Evolutionary conservation across 30 jellyfish, hydroid and myxozoan species (phyloP), one percentile per base, ranked within the genome.

Genomic region (Euphysa ruthae): DNA sequence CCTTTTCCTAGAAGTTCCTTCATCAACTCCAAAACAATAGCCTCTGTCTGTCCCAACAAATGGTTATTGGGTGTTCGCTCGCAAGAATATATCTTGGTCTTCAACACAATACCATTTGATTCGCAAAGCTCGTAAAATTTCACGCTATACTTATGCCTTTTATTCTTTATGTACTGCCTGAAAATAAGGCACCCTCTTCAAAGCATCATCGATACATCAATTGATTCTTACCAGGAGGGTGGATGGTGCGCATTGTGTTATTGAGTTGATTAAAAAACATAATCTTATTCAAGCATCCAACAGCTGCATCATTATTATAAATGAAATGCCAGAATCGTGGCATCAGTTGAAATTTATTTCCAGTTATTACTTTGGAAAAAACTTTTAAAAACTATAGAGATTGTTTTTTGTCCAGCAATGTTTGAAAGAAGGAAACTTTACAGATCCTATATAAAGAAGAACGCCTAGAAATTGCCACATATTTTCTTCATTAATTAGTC

Each of bases 131-230:
- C 81, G 31, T 18, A 66, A 29, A 43, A 26, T 51, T 66, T 66
- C 35, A 46, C 52, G 49, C 79, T 77, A 56, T 66, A 66, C 46
- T 66, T 66, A 32, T 66, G 81, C 1, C 75, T 66, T 60, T 0
- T 44, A 33, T 20, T 66, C 28, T 66, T 66, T 20, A 66, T 50
- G 32, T 66, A 66, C 49, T 66, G 80, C 42, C 56, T 61, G 79
- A 66, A 66, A 20, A 26, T 55, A 1, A 66, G 46, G 18, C 79
- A 24, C 27, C 57, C 78, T 27, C 76, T 1, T 78, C 79, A 66
- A 49, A 44, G 81, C 79, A 66, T 66, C 55, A 66, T 66, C 19
- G 79, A 66, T 55, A 25, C 70, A 30, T 56, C 70, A 32, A 56
- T 0, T 30, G 70, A 56, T 56, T 6, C 32, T 56, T 56, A 30